These are phyloP conservation scores for Leucozona laternaria DNA, from an alignment of 2,888 invertebrate species.

Conservation along the genomic window DNA sequence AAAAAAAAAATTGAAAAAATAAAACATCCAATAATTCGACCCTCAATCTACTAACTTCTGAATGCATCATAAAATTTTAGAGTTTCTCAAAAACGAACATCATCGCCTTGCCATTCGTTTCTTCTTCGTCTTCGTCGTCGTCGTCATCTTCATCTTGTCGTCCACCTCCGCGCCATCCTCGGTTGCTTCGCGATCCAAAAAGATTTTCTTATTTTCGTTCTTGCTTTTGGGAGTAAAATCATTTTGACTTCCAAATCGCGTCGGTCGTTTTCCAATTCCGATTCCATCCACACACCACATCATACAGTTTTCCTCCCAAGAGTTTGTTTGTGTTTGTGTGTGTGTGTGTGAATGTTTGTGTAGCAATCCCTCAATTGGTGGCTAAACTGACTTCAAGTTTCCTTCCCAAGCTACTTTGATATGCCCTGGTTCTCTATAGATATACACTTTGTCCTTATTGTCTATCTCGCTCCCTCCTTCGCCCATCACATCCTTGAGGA, in stretches of 20 bases:
- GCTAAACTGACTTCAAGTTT: slow-evolving; percentile 69
- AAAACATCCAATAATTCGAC: slow-evolving; percentile 50
- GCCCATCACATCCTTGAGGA: slow-evolving; percentile 49
- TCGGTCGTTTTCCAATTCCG: slow-evolving; percentile 50
- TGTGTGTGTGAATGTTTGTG: slow-evolving; percentile 24
- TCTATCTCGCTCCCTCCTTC: neutral
- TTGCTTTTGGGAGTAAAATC: slow-evolving; percentile 41
- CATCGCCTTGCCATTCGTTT: slow-evolving; percentile 56
- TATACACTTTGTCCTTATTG: neutral
- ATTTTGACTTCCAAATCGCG: slow-evolving; percentile 65
- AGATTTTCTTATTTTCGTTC: slow-evolving; percentile 18
- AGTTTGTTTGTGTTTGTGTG: neutral
- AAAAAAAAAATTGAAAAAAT: neutral
- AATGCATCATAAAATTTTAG: slow-evolving; percentile 76
- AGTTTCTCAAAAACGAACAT: slow-evolving; percentile 70
- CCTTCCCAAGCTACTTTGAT: slow-evolving; percentile 39
- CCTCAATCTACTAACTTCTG: slow-evolving; percentile 62
- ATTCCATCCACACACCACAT: slow-evolving; percentile 29
- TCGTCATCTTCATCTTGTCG: neutral
- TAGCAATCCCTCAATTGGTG: slow-evolving; percentile 73
- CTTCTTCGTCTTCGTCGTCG: slow-evolving; percentile 16
- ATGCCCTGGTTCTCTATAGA: slow-evolving; percentile 31
- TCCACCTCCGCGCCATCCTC: neutral
- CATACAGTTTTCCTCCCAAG: slow-evolving; percentile 13
- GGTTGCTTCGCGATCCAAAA: slow-evolving; percentile 36